A percentile compares a stretch with the other conserved stretches of the same genome.
phyloP scores from a whole-genome alignment of 2,888 invertebrate species.

The Sphaerophoria rueppellii region DNA sequence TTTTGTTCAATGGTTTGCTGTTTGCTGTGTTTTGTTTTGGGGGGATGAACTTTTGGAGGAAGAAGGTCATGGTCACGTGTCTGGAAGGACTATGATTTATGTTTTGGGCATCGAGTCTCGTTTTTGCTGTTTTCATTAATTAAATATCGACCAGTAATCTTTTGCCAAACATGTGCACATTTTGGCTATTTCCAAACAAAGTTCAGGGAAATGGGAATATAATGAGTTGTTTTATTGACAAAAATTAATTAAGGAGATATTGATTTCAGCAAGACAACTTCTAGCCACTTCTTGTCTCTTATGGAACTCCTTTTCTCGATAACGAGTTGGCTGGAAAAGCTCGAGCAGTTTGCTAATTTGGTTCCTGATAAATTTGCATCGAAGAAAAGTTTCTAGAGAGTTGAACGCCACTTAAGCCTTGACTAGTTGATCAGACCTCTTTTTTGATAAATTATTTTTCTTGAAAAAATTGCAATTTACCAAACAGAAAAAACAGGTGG shows the following conservation, averaged over 20 bases:
- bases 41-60: background rate
- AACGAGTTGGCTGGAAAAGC: background rate
- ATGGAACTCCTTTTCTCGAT: background rate
- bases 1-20: background rate
- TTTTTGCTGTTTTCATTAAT: slow-evolving; percentile 28
- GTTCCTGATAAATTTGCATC: no score
- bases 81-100: slow-evolving; percentile 27
- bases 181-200: slow-evolving; percentile 28
- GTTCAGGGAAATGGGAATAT: slow-evolving; percentile 28
- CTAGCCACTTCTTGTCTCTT: slow-evolving; percentile 12
- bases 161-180: slow-evolving; percentile 20
- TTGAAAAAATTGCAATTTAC: no score
- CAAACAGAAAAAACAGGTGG: no score
- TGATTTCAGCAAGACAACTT: slow-evolving; percentile 29
- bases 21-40: slow-evolving; percentile 15
- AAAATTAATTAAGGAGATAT: slow-evolving; percentile 55
- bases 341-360: no score
- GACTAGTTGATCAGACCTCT: no score
- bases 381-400: background rate
- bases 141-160: slow-evolving; percentile 17
- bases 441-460: no score
- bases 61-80: slow-evolving; percentile 68
- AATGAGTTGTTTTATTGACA: slow-evolving; percentile 52
- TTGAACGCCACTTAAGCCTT: no score
- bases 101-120: background rate